Percentiles rank a stretch among this genome's conserved stretches.
These are phyloP conservation scores for Hoplodrina blanda DNA, from an alignment of 2,888 invertebrate genomes.

Conservation along the genomic window DNA sequence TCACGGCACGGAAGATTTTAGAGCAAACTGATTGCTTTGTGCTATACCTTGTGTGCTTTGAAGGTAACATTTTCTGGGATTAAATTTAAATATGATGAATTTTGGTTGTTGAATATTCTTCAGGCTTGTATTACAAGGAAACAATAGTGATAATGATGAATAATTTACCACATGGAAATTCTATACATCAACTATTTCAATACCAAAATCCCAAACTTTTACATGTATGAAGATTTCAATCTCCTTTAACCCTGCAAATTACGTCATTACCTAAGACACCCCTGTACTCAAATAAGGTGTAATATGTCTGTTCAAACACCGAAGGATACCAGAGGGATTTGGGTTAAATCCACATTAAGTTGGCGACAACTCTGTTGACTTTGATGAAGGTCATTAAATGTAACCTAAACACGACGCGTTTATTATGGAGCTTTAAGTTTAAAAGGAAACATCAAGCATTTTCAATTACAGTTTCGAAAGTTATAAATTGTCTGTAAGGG, in stretches of 20 bases:
- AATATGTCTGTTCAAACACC: slow-evolving; percentile 39
- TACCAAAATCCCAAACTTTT: slow-evolving; percentile 4
- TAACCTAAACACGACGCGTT: slow-evolving; percentile 9
- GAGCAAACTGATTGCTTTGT: slow-evolving; percentile 40
- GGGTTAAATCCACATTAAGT: slow-evolving; percentile 45
- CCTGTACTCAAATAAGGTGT: slow-evolving; percentile 29
- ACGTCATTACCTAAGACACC: slow-evolving; percentile 39
- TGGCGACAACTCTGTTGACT: slow-evolving; percentile 38
- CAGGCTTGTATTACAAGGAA: background rate
- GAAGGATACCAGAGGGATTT: slow-evolving; percentile 36
- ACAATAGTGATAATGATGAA: background rate
- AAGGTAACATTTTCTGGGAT: background rate
- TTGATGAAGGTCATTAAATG: slow-evolving; percentile 43
- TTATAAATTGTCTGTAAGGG: too few relatives aligned
- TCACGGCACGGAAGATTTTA: slow-evolving; percentile 2
- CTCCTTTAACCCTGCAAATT: slow-evolving; percentile 28
- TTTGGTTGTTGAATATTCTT: background rate
- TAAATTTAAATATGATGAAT: background rate
- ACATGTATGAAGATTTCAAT: slow-evolving; percentile 16
- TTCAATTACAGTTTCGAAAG: slow-evolving; percentile 7
- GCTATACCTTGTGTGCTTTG: background rate
- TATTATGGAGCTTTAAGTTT: slow-evolving; percentile 6
- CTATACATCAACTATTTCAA: background rate
- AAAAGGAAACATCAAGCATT: background rate
- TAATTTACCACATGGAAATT: background rate